A percentile compares a stretch with the other conserved stretches of the same genome.
Conservation (phyloP, 30 jellyfish, hydroid and myxozoan genomes). For the Cassiopea andromeda region DNA sequence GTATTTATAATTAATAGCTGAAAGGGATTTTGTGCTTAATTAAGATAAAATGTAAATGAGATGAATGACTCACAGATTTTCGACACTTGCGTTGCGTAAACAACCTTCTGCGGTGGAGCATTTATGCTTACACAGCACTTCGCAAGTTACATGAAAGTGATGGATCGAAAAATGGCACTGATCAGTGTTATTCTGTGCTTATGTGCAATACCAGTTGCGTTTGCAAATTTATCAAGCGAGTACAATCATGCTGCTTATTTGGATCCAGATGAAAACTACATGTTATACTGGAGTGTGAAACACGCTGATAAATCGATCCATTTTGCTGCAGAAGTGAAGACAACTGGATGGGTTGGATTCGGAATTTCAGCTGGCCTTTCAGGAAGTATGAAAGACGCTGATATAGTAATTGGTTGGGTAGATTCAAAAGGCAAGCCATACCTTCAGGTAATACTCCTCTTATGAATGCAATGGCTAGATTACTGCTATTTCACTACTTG, state of each 20-base stretch:
- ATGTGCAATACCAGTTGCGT: not conserved
- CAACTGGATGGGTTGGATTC: conserved; percentile 74
- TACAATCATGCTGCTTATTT: conserved; percentile 19
- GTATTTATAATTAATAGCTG: no score
- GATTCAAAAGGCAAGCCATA: conserved; percentile 42
- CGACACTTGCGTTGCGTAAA: no score
- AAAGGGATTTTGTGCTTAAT: no score
- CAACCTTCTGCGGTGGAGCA: no score
- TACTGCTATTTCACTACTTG: not conserved
- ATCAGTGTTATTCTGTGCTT: no score
- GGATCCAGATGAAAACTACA: conserved; percentile 6
- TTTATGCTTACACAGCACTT: no score
- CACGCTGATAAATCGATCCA: conserved; percentile 26
- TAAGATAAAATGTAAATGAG: no score
- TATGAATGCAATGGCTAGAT: no score
- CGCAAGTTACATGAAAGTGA: no score
- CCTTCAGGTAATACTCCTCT: not conserved
- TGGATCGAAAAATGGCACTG: no score
- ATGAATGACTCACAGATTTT: no score
- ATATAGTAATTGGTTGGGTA: conserved; percentile 42
- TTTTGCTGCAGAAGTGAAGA: conserved; percentile 52
- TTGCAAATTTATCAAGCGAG: not conserved
- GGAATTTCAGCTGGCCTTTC: conserved; percentile 60
- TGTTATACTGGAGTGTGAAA: conserved; percentile 25
- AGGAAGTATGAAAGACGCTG: conserved; percentile 63